A percentile compares a stretch with the other conserved stretches of the same genome.
Evolutionary conservation across 2,888 invertebrate genomes (phyloP).

Genomic region (Hypolimnas misippus): DNA sequence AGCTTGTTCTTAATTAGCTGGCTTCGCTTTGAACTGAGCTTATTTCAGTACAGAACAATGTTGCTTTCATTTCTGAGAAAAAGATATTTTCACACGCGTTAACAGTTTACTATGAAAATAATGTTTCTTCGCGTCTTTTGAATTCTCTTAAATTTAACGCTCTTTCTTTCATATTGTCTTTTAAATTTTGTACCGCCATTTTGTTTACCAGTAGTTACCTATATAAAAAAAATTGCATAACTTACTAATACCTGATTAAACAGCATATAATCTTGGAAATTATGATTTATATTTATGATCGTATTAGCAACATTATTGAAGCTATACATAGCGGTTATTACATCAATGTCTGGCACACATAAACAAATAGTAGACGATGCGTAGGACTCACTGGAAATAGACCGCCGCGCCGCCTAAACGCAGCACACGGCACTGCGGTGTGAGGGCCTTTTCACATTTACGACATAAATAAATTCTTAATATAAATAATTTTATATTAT

Average conservation of each 20-base stretch:
- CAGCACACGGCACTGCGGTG: constrained; percentile 31
- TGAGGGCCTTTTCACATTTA: constrained; percentile 12
- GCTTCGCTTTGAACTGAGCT: constrained; percentile 69
- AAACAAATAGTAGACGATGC: constrained; percentile 70
- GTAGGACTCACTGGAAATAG: constrained; percentile 69
- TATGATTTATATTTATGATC: not conserved
- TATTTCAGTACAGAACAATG: constrained; percentile 73
- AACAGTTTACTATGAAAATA: constrained; percentile 18
- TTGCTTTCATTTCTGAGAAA: constrained; percentile 65
- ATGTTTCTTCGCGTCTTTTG: not conserved
- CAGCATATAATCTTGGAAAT: not conserved
- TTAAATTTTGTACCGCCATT: not conserved
- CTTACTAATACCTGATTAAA: too few species aligned
- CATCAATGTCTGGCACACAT: constrained; percentile 59
- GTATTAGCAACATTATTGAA: constrained; percentile 18
- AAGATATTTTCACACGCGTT: constrained; percentile 63
- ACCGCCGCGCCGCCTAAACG: constrained; percentile 28
- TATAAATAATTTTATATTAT: not conserved
- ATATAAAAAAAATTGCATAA: not conserved
- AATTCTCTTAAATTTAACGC: not conserved
- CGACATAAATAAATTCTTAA: not conserved
- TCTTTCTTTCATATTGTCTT: not conserved
- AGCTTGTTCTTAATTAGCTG: constrained; percentile 64
- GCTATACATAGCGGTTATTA: constrained; percentile 27
- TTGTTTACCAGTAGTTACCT: not conserved